Percentiles rank a stretch among this genome's conserved stretches.
phyloP scores from a whole-genome alignment of 2,797 vertebrate species.

The Rhinoraja longicauda region DNA sequence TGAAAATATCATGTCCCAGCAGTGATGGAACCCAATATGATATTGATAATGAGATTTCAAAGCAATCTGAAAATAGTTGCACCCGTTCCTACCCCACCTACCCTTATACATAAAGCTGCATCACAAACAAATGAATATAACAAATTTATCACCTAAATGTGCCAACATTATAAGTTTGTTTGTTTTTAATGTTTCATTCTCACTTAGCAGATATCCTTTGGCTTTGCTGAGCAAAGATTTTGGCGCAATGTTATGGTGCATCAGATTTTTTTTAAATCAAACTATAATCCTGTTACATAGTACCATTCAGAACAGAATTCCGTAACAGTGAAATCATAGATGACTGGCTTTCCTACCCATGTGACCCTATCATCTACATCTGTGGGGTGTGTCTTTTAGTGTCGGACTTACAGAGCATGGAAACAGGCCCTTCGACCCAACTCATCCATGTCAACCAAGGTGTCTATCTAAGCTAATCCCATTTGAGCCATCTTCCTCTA shows the following conservation, averaged over 20 bases:
- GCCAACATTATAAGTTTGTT: background rate
- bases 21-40: background rate
- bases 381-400: background rate
- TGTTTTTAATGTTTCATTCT: background rate
- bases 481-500: too few species aligned
- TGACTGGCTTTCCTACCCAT: background rate
- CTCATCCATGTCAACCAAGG: too few species aligned
- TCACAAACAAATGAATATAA: background rate
- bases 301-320: background rate
- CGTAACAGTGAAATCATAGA: background rate
- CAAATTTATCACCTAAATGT: background rate
- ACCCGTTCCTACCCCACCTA: too few species aligned
- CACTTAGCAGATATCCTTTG: background rate
- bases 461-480: too few species aligned
- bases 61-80: too few species aligned
- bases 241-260: background rate
- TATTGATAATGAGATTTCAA: background rate
- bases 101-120: background rate
- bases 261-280: too few species aligned
- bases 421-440: too few species aligned
- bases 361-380: background rate
- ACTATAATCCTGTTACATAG: background rate
- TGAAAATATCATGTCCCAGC: background rate
- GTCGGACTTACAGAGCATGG: too few species aligned
- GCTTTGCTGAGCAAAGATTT: background rate